These are phyloP conservation scores for Talpa occidentalis DNA, from an alignment of 2,113 vertebrate genomes.

Conservation along the genomic window DNA sequence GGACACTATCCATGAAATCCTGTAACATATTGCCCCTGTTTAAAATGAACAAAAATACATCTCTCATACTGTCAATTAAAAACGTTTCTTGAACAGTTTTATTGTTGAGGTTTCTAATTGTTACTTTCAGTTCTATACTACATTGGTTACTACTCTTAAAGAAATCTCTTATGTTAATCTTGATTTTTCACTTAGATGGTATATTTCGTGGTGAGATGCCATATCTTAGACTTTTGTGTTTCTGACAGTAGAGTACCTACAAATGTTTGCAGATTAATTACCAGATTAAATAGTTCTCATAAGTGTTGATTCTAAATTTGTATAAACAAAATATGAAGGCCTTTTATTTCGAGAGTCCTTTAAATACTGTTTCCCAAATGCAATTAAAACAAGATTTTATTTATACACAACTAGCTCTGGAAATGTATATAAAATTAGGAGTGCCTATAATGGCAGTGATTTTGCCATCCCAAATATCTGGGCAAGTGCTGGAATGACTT, in stretches of 20 bases:
- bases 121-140: not conserved
- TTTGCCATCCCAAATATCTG: not conserved
- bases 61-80: too few relatives aligned
- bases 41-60: not conserved
- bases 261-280: slow-evolving; percentile 1
- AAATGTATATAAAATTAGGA: not conserved
- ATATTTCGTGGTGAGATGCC: not conserved
- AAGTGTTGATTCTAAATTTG: not conserved
- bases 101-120: too few relatives aligned
- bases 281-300: not conserved
- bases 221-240: not conserved
- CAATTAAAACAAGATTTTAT: slow-evolving; percentile 6
- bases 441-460: not conserved
- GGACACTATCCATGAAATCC: not conserved
- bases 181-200: slow-evolving; percentile 12
- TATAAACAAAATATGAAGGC: not conserved
- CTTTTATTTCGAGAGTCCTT: not conserved
- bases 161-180: not conserved
- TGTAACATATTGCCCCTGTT: not conserved
- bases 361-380: not conserved
- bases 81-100: too few relatives aligned
- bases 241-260: not conserved
- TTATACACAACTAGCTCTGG: slow-evolving; percentile 32
- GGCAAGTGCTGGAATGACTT: not conserved
- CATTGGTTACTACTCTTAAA: too few relatives aligned